phyloP scores from a whole-genome alignment of 2,888 invertebrate species.

The Bellardia pandia region DNA sequence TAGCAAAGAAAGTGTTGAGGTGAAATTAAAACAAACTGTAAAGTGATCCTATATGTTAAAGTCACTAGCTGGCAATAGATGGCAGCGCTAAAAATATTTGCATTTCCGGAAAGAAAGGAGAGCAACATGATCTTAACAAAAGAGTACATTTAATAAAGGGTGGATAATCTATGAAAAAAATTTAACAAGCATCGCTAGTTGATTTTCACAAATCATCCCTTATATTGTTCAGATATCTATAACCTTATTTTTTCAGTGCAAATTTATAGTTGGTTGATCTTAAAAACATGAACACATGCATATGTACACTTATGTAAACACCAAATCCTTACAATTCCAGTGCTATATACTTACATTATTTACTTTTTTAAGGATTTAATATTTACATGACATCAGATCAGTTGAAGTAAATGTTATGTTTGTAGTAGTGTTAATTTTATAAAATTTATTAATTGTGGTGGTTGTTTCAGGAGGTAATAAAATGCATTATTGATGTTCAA shows the following conservation, averaged over 20 bases:
- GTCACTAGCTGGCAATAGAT: conserved; percentile 36
- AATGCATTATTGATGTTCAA: no score
- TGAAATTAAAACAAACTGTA: conserved; percentile 31
- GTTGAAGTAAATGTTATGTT: background rate
- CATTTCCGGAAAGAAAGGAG: conserved; percentile 27
- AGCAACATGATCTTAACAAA: background rate
- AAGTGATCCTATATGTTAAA: background rate
- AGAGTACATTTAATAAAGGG: background rate
- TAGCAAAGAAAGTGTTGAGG: background rate
- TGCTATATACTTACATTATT: conserved; percentile 70
- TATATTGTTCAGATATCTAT: background rate
- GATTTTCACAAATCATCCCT: conserved; percentile 39
- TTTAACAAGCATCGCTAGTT: background rate
- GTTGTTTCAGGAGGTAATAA: conserved; percentile 7
- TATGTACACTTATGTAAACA: background rate
- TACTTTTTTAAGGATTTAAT: conserved; percentile 79
- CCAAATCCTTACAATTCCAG: no score
- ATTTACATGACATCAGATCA: background rate
- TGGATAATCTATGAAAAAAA: background rate
- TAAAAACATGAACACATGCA: background rate
- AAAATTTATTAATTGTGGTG: conserved; percentile 26
- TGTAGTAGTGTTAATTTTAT: conserved; percentile 17
- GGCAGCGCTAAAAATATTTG: conserved; percentile 50
- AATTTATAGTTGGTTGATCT: conserved; percentile 40
- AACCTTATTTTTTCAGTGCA: background rate